Base-by-base conservation (phyloP, 2,113 vertebrate species). In the Protomyctophum bolini region DNA sequence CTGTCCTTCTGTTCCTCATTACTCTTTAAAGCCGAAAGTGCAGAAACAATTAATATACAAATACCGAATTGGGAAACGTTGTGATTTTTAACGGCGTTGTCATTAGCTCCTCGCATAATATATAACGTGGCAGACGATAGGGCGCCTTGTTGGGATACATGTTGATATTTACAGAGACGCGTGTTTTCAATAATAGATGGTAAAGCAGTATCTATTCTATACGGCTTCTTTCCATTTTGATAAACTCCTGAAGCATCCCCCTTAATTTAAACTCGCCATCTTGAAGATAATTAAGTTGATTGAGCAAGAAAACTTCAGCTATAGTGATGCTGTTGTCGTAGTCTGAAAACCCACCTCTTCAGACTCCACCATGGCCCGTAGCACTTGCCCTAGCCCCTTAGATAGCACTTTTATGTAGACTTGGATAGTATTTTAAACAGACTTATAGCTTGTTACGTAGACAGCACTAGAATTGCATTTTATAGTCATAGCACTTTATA, bases 1-100 rank as follows among this genome's bases (percentile, higher is more conserved):
- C 84, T 77, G 82, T 89, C 91, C 91, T 90, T 94, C 91, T 94
- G 93, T 94, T 92, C 83, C 91, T 93, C 91, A 94, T 93, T 91
- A 93, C 87, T 92, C 89, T 92, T 92, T 88, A 92, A 83, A 88
- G 87, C 80, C 79, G 79, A 85, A 89, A 90, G 77, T 83, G 90
- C 88, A 89, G 82, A 84, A 88, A 83, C 86, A 86, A 81, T 21
- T n/a, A n/a, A 21, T 21, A 21, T n/a, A 21, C 21, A 84, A 88
- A 83, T 74, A 87, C 76, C 45, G 80, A 73, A 88, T 83, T 70
- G 85, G 83, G 87, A n/a, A n/a, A 80, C 82, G 88, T 80, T 84
- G 86, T 50, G 73, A 77, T 89, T 91, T 41, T 85, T 92, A 90
- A 88, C 86, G 85, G 82, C 83, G 70, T 66, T 62, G 88, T 91